phyloP scores from a whole-genome alignment of 30 jellyfish, hydroid and myxozoan species.

The Sanderia malayensis region DNA sequence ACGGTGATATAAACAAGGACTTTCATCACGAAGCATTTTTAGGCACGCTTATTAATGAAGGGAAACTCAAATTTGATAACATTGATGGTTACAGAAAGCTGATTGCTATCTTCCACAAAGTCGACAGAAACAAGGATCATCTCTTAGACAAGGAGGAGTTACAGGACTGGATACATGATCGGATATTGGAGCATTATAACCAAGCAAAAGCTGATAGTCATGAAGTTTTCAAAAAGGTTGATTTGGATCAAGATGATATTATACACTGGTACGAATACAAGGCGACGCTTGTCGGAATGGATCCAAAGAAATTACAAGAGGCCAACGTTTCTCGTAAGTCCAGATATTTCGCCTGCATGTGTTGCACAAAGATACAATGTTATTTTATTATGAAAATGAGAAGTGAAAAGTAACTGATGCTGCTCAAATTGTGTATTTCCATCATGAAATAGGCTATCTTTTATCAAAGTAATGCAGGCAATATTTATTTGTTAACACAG shows the following conservation, averaged over 20 bases:
- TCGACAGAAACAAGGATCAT: slow-evolving; percentile 66
- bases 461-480: no score
- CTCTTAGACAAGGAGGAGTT: slow-evolving; percentile 65
- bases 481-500: no score
- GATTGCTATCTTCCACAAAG: slow-evolving; percentile 68
- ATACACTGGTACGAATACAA: slow-evolving; percentile 80
- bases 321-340: slow-evolving; percentile 68
- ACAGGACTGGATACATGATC: slow-evolving; percentile 78
- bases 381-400: no score
- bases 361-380: no score
- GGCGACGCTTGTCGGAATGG: slow-evolving; percentile 68
- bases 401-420: no score
- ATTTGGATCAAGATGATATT: slow-evolving; percentile 55
- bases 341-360: no score
- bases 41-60: slow-evolving; percentile 82
- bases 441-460: no score
- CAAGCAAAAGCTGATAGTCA: slow-evolving; percentile 79
- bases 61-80: slow-evolving; percentile 64
- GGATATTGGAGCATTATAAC: slow-evolving; percentile 75
- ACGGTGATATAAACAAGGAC: slow-evolving; percentile 82
- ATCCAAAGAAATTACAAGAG: slow-evolving; percentile 38
- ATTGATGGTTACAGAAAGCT: slow-evolving; percentile 77
- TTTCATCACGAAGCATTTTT: slow-evolving; percentile 85
- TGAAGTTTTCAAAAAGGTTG: slow-evolving; percentile 58
- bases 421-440: no score